phyloP scores from a whole-genome alignment of 2,888 invertebrate species.

The Brenthis ino region DNA sequence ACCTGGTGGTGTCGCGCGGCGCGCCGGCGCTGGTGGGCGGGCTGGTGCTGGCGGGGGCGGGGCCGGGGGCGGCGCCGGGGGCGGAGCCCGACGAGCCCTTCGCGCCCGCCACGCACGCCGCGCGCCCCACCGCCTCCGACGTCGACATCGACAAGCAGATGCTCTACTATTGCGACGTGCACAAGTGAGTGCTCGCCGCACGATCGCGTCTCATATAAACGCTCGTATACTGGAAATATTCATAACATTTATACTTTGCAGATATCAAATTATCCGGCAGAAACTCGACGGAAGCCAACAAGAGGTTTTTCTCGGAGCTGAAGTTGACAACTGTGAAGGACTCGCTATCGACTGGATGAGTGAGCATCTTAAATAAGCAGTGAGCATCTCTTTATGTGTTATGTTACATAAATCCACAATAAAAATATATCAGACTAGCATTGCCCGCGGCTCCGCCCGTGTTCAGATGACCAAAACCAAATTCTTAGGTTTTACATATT shows the following conservation, averaged over 20 bases:
- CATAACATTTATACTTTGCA: slow-evolving; percentile 41
- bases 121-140: slow-evolving; percentile 54
- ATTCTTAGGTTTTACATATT: no score
- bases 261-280: slow-evolving; percentile 85
- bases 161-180: slow-evolving; percentile 42
- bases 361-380: slow-evolving; percentile 69
- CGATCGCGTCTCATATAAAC: not conserved
- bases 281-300: slow-evolving; percentile 83
- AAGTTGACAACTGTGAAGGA: slow-evolving; percentile 86
- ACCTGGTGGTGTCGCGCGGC: slow-evolving; percentile 79
- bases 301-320: slow-evolving; percentile 81
- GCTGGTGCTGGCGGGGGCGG: slow-evolving; percentile 65
- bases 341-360: slow-evolving; percentile 93
- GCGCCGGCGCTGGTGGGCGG: slow-evolving; percentile 87
- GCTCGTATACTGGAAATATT: no score
- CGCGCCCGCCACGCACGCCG: slow-evolving; percentile 83
- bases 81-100: slow-evolving; percentile 82
- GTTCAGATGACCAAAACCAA: no score
- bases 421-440: not conserved
- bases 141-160: slow-evolving; percentile 38
- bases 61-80: slow-evolving; percentile 71
- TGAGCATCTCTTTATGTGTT: slow-evolving; percentile 38
- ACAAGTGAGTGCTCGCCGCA: slow-evolving; percentile 30
- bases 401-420: not conserved
- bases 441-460: not conserved